A percentile compares a stretch with the other conserved stretches of the same genome.
phyloP scores from a whole-genome alignment of 1,140 invertebrate species.

The Hylaeus volcanicus region DNA sequence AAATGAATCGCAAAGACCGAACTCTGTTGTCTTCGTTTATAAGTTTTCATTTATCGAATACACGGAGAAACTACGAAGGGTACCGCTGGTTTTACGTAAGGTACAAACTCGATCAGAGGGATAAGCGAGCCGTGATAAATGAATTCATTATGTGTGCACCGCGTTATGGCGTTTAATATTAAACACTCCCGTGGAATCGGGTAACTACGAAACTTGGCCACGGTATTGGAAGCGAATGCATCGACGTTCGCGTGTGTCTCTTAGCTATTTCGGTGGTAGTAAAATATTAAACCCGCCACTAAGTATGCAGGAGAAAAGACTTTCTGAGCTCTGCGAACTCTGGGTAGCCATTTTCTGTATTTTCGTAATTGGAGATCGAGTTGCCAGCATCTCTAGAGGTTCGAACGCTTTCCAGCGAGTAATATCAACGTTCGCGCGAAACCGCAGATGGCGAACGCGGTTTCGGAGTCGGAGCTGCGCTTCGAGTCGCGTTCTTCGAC shows the following conservation, averaged over 20 bases:
- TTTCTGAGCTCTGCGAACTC: too few species aligned
- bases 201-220: background rate
- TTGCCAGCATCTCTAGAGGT: too few species aligned
- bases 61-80: background rate
- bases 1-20: too few species aligned
- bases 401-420: too few species aligned
- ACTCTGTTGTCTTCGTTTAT: too few species aligned
- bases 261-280: background rate
- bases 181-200: slow-evolving; percentile 7
- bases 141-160: slow-evolving; percentile 15
- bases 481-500: background rate
- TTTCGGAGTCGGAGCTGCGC: background rate
- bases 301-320: too few species aligned
- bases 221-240: background rate
- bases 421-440: too few species aligned
- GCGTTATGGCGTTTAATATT: slow-evolving; percentile 22
- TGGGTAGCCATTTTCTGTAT: too few species aligned
- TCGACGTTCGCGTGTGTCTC: background rate
- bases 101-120: slow-evolving; percentile 16
- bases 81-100: background rate
- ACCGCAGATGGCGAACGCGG: too few species aligned
- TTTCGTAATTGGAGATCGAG: too few species aligned
- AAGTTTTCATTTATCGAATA: too few species aligned
- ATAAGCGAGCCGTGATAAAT: slow-evolving; percentile 30
- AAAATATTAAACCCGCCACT: background rate